A percentile compares a stretch with the other conserved stretches of the same genome.
Evolutionary conservation across 1,140 invertebrate genomes (phyloP).

Genomic region (Oryctes rhinoceros): DNA sequence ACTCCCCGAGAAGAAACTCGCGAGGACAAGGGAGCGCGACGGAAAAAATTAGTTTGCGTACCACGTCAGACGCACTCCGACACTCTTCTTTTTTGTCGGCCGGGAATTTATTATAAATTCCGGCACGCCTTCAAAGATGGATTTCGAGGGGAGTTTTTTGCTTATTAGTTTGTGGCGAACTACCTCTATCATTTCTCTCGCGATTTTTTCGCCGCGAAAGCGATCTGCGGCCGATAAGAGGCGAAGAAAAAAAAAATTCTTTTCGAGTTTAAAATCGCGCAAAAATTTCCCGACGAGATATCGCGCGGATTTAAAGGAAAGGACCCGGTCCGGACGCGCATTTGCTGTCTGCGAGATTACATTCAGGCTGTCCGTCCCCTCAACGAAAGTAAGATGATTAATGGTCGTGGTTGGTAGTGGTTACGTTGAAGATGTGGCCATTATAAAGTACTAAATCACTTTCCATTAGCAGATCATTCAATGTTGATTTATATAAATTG

Average conservation of each 20-base stretch:
- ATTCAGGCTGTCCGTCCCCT: neutral
- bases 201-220: neutral
- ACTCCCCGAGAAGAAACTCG: neutral
- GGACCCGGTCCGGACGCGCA: neutral
- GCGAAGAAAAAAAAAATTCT: neutral
- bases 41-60: neutral
- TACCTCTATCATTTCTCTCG: neutral
- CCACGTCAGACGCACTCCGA: constrained; percentile 16
- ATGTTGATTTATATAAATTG: constrained; percentile 15
- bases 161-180: constrained; percentile 1
- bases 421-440: neutral
- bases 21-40: neutral
- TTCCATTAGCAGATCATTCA: neutral
- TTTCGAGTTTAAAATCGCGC: neutral
- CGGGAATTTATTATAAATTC: constrained; percentile 21
- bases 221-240: constrained; percentile 5
- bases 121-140: neutral
- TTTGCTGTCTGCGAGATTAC: constrained; percentile 3
- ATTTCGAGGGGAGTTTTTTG: constrained; percentile 7
- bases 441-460: constrained; percentile 23
- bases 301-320: neutral
- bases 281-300: neutral
- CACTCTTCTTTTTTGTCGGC: constrained; percentile 1
- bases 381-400: constrained; percentile 8
- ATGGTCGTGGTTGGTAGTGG: neutral